Percentiles rank a stretch among this genome's conserved stretches.
These are phyloP conservation scores for Callipepla californica DNA, from an alignment of 2,113 vertebrate genomes.

Conservation along the genomic window DNA sequence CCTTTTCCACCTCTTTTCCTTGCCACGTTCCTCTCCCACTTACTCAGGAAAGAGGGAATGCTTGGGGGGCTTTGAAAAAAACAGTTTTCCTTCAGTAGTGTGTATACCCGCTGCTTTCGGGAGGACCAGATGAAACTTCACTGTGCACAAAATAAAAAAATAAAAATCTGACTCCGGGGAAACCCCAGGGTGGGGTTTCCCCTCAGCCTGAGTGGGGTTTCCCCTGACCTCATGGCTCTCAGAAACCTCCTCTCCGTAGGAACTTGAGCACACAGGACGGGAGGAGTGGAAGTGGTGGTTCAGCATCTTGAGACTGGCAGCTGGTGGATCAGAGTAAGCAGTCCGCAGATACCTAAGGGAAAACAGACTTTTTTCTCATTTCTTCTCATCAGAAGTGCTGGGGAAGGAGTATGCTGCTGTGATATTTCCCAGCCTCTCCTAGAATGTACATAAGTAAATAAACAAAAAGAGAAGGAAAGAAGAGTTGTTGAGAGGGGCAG, in stretches of 20 bases:
- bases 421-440: neutral
- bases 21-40: neutral
- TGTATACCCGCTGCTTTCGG: neutral
- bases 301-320: slow-evolving; percentile 12
- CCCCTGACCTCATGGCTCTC: slow-evolving; percentile 57
- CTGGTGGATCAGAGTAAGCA: slow-evolving; percentile 8
- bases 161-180: slow-evolving; percentile 62
- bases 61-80: neutral
- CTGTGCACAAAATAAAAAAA: slow-evolving; percentile 39
- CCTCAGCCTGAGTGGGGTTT: slow-evolving; percentile 52
- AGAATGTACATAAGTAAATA: neutral
- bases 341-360: neutral
- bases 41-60: neutral
- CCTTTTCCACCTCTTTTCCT: neutral
- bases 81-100: neutral
- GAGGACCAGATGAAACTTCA: neutral
- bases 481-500: neutral
- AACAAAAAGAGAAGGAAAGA: neutral
- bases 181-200: slow-evolving; percentile 70
- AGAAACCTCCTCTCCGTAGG: slow-evolving; percentile 33
- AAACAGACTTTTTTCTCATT: neutral
- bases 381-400: neutral
- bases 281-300: slow-evolving; percentile 29
- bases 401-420: neutral
- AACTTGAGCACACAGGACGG: slow-evolving; percentile 39